Evolutionary conservation across 2,888 invertebrate species (phyloP), one percentile per base, ranked within the genome.

Genomic region (Lycophotia porphyrea): DNA sequence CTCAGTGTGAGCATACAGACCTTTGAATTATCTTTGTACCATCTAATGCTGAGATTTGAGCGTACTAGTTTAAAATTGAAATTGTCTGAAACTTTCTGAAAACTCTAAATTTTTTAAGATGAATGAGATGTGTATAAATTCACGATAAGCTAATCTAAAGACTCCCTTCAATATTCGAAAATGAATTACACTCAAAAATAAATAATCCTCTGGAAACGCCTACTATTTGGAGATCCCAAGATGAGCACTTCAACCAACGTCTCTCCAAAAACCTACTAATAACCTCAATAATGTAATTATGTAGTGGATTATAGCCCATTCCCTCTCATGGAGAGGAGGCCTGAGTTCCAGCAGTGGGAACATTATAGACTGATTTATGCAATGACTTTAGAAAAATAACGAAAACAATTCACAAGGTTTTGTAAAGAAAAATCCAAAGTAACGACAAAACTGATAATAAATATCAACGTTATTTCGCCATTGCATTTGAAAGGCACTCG

Each of bases 401-500:
- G 13, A 24, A 60, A 67, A 71, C 1, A 55, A 34, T 47, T 34
- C 31, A 9, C 11, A 47, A 68, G 11, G 21, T 15, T 60, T 63
- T 70, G 8, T 58, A 5, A 67, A 34, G n/a, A 78, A 83, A 13
- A 55, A 27, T 36, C 58, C 7, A n/a, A 44, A 71, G 42, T 52
- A 80, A 74, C 52, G n/a, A 27, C 58, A 61, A 42, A 0, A n/a
- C 36, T 67, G 31, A 24, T 24, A 49, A 71, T 80, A 80, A 63
- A 71, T 69, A 69, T 47, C 39, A 42, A 69, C 31, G 58, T 84
- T 81, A 72, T 80, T 72, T 55, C 13, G 15, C 39, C 65, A 42
- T 68, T 83, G 79, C 58, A 68, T 80, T 73, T 81, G 73, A 80
- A 72, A 69, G 80, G 47, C 49, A 47, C 65, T 71, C 1, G 5